phyloP scores from a whole-genome alignment of 2,113 vertebrate genomes.

The Cynocephalus volans region DNA sequence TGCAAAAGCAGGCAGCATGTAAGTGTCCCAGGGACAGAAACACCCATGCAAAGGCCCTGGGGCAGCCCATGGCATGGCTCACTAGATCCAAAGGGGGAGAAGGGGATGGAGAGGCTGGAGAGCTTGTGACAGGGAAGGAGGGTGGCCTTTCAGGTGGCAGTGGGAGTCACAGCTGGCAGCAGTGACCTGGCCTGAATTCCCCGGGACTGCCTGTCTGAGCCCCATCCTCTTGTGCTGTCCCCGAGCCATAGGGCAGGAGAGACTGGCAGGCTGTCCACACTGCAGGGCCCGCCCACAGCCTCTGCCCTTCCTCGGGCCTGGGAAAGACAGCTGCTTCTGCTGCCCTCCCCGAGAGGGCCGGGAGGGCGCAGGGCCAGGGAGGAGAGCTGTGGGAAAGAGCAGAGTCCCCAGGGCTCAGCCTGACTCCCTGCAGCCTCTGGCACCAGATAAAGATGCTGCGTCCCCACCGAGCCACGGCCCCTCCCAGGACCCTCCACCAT shows the following conservation, averaged over 20 bases:
- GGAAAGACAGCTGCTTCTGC: conserved; percentile 15
- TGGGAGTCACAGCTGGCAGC: accelerated
- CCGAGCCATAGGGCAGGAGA: neutral
- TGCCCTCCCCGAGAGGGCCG: neutral
- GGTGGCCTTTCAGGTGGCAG: accelerated
- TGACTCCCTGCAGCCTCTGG: neutral
- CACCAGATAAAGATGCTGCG: neutral
- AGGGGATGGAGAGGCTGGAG: too few species aligned
- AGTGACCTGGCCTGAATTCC: neutral
- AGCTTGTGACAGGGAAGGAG: accelerated
- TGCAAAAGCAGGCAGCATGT: accelerated
- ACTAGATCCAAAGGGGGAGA: too few species aligned
- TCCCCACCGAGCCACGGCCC: neutral
- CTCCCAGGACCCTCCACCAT: accelerated
- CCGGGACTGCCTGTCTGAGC: accelerated
- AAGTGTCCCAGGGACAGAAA: neutral
- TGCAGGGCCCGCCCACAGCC: neutral
- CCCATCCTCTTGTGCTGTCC: neutral
- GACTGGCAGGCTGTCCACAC: accelerated
- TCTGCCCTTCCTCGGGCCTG: conserved; percentile 58
- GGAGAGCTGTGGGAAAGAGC: conserved; percentile 56
- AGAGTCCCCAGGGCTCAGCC: neutral
- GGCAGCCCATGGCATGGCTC: neutral
- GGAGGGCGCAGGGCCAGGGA: neutral
- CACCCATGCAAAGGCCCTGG: neutral